Base-by-base conservation (phyloP, 1,140 invertebrate genomes). In the Grapholita molesta region DNA sequence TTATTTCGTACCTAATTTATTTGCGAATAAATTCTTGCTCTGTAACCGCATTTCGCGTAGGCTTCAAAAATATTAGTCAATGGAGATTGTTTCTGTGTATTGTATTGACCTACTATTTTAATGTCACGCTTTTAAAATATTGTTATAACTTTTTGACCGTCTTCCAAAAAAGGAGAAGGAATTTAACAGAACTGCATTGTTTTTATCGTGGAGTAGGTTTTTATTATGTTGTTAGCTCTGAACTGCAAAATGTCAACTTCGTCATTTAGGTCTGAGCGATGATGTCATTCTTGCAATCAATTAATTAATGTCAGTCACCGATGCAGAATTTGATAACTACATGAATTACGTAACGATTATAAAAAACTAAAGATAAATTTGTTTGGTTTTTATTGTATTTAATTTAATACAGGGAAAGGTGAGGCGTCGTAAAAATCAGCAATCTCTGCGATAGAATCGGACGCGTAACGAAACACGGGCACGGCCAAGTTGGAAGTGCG, bases 1-100 rank as follows among this genome's bases (percentile, higher is more conserved):
- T 78, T 81, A 70, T 79, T 86, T 77, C 75, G 80, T 80, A 78
- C 78, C 76, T 85, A 89, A 88, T 86, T 85, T 85, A 89, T 89
- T 89, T 84, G 79, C 75, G 78, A 85, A 81, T 77, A 75, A 85
- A 80, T 67, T 71, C 57, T 57, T 30, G 21, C 64, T 78, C 68
- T 68, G 75, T 79, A 78, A 80, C 68, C 64, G 66, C 69, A 70
- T 70, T 61, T 24, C 61, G 57, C 61, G 65, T 30, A 30, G 25
- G 61, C n/a, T 35, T 38, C 48, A 35, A 33, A 71, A 74, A 52
- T 57, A 72, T 67, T 66, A 66, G 67, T 55, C 68, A 32, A 66
- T 33, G 61, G 67, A 66, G 52, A 57, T 33, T 24, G 68, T 18
- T 57, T 64, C 64, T 15, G 12, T 57, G 30, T 57, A 24, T 64